Conservation (phyloP, 1,140 invertebrate species). For the Acromyrmex heyeri region DNA sequence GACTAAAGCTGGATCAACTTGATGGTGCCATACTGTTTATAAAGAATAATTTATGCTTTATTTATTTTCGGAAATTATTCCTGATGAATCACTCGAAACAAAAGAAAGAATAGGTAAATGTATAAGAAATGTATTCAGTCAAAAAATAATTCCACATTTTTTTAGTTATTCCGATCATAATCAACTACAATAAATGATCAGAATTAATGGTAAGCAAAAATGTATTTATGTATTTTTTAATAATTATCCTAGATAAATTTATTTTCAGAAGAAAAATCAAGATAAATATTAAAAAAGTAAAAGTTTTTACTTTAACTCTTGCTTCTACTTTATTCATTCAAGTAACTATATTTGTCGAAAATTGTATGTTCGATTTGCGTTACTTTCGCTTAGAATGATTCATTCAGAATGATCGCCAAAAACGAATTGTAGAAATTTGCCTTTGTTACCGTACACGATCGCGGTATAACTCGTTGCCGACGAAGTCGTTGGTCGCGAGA, state of each 20-base stretch:
- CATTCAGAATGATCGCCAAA: not conserved
- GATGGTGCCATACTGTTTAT: conserved; percentile 7
- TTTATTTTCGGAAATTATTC: not conserved
- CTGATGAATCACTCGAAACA: not conserved
- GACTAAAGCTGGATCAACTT: conserved; percentile 7
- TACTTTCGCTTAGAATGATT: conserved; percentile 3
- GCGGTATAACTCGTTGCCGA: not conserved
- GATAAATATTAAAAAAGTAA: not conserved
- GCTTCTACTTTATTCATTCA: not conserved
- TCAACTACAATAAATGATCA: not conserved
- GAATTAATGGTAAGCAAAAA: not conserved
- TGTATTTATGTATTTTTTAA: not conserved
- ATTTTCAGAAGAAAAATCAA: not conserved
- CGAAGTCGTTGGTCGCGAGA: not conserved
- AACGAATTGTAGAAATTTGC: conserved; percentile 5
- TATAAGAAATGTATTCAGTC: not conserved
- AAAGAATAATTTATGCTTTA: conserved; percentile 24
- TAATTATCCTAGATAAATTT: not conserved
- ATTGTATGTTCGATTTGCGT: not conserved
- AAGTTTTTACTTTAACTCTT: not conserved
- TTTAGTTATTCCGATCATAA: not conserved
- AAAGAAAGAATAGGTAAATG: not conserved
- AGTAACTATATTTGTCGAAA: not conserved
- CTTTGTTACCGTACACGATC: not conserved
- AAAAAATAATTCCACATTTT: not conserved